phyloP scores from a whole-genome alignment of 2,113 vertebrate species.

The Myotis davidii region DNA sequence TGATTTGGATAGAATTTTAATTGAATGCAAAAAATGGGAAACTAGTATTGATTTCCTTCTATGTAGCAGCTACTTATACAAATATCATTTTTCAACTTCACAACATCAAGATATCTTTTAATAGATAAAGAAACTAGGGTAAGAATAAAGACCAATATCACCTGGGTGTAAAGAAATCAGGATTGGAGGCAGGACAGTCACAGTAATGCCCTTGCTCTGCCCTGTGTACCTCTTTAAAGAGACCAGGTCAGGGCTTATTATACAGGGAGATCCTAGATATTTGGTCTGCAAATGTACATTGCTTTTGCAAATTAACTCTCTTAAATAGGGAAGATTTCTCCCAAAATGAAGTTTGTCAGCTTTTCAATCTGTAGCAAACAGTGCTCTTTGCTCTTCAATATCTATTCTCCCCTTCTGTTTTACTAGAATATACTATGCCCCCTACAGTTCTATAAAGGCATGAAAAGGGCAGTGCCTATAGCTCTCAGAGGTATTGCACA shows the following conservation, averaged over 20 bases:
- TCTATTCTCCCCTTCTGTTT: not conserved
- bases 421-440: not conserved
- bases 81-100: not conserved
- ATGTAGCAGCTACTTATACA: not conserved
- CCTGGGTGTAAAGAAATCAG: not conserved
- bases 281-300: not conserved
- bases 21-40: not conserved
- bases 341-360: not conserved
- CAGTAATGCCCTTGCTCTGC: not conserved
- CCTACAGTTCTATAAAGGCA: not conserved
- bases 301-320: constrained; percentile 13
- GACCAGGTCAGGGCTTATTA: not conserved
- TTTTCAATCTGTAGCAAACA: not conserved
- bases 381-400: not conserved
- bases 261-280: not conserved
- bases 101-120: not conserved
- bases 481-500: not conserved
- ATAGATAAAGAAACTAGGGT: not conserved
- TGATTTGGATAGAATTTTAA: not conserved
- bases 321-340: not conserved
- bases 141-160: not conserved
- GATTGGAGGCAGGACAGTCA: not conserved
- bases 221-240: not conserved
- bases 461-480: not conserved
- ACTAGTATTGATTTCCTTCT: not conserved